Percentiles rank a stretch among this genome's conserved stretches.
Conservation (phyloP, 1,140 invertebrate genomes). For the Drosophila sproati region DNA sequence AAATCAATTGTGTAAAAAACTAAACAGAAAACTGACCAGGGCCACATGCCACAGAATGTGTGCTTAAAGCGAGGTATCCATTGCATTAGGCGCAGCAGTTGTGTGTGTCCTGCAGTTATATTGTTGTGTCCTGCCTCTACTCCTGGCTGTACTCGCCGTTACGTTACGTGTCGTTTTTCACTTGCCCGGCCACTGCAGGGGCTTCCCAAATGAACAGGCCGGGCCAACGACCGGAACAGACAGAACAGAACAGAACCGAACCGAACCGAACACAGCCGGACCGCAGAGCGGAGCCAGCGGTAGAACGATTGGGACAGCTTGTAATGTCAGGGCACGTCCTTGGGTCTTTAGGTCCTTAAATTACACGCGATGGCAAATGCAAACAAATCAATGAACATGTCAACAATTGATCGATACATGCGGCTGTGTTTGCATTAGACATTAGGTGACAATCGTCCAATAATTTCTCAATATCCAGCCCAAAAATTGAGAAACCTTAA, state of each 20-base stretch:
- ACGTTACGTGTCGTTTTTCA: conserved; percentile 78
- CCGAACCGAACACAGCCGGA: background rate
- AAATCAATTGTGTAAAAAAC: conserved; percentile 76
- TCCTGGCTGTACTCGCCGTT: background rate
- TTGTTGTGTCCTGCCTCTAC: conserved; percentile 7
- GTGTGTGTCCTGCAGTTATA: background rate
- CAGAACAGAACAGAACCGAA: background rate
- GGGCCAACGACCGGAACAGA: conserved; percentile 21
- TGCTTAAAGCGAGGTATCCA: conserved; percentile 37
- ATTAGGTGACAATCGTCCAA: conserved; percentile 56
- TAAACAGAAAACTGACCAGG: conserved; percentile 41
- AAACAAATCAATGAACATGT: conserved; percentile 68
- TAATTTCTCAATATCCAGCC: conserved; percentile 4
- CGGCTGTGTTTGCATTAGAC: conserved; percentile 74
- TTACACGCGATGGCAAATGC: conserved; percentile 58
- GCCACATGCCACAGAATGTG: background rate
- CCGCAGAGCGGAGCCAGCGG: no score
- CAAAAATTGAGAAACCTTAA: conserved; percentile 13
- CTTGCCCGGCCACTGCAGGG: conserved; percentile 71
- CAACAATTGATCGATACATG: conserved; percentile 40
- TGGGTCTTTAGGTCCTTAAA: conserved; percentile 60
- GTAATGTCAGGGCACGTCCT: conserved; percentile 75
- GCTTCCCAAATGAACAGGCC: conserved; percentile 50
- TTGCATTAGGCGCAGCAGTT: background rate
- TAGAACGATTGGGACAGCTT: background rate